Evolutionary conservation across 1,140 invertebrate species (phyloP), one percentile per base, ranked within the genome.

Genomic region (Pogonus chalceus): DNA sequence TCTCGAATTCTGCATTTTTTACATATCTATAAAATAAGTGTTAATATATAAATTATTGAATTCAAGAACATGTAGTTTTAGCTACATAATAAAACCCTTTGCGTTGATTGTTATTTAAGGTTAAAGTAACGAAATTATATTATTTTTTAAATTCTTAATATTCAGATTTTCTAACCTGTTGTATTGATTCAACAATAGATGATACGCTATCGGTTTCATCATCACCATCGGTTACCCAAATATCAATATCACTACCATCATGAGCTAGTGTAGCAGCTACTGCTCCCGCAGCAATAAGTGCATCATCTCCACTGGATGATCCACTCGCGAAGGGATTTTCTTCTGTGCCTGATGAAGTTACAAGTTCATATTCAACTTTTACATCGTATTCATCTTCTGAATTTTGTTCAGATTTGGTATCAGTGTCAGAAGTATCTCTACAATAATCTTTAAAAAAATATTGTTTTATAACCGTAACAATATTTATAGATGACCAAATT

Each of bases 351-450:
- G 20, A 14, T 22, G 23, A 23, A 20, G 20, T 55, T 43, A 63
- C 62, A 9, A 67, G 51, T 43, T 66, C 63, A 46, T 59, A 61
- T 49, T 67, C 61, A 48, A 49, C 21, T 14, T 20, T 23, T 20
- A 23, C 23, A 14, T 49, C 47, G 1, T 9, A 18, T 18, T 59
- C 59, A 9, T 43, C 54, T 12, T 49, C 51, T 14, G 35, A 50
- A 23, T 21, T 35, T 7, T 51, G 53, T 10, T 57, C 56, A n/a
- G 52, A 43, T 23, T 56, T 49, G 2, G 61, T 52, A 26, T 65
- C 62, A 1, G 64, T 66, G 31, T 67, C 67, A 2, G 65, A 56
- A 21, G 66, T 63, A 61, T 69, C 67, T 49, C 58, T 62, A 7
- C 58, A 62, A 9, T 63, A 37, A 58, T 69, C 67, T 69, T 59